These are phyloP conservation scores for Sitobion miscanthi DNA, from an alignment of 1,140 invertebrate genomes.

Conservation along the genomic window DNA sequence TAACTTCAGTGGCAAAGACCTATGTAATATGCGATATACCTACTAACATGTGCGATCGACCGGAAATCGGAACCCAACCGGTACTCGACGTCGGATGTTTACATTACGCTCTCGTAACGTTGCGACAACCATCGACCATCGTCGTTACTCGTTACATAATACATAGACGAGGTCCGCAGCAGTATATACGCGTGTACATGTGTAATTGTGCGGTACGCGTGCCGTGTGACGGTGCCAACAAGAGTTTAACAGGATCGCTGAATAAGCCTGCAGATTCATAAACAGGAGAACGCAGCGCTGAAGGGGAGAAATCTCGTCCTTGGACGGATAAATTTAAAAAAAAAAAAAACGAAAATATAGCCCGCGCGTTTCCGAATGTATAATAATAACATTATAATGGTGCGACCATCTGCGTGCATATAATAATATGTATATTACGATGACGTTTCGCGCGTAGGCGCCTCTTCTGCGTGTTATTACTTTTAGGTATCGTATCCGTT, in stretches of 20 bases:
- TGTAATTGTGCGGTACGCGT: no score
- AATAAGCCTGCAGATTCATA: no score
- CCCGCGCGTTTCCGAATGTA: neutral
- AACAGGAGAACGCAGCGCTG: neutral
- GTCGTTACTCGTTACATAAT: neutral
- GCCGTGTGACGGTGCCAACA: no score
- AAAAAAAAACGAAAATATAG: neutral
- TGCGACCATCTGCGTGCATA: constrained; percentile 30
- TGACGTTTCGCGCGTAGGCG: constrained; percentile 45
- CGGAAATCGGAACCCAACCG: neutral
- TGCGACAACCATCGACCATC: neutral
- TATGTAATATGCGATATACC: no score
- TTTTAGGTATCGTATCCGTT: neutral
- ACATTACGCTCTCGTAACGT: neutral
- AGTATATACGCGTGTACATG: no score
- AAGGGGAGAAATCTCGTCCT: neutral
- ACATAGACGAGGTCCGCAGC: neutral
- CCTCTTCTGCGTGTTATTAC: neutral
- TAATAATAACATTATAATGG: neutral
- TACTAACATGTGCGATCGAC: no score
- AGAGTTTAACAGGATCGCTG: neutral
- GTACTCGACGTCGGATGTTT: neutral
- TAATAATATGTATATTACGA: neutral
- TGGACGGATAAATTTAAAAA: neutral
- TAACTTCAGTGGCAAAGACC: neutral